phyloP scores from a whole-genome alignment of 2,888 invertebrate species.

The Elysia crispata region DNA sequence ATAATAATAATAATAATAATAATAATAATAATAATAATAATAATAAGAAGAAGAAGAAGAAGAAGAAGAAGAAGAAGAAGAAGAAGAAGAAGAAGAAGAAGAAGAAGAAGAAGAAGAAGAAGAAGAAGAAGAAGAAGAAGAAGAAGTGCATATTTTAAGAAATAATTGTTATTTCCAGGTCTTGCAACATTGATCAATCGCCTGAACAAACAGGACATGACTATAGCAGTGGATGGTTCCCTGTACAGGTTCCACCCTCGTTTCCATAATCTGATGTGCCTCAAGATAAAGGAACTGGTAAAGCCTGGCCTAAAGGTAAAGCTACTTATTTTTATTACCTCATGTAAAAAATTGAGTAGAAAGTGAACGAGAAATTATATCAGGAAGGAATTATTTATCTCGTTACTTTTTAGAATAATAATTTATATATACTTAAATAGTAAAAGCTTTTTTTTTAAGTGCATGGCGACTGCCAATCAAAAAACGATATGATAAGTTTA shows the following conservation, averaged over 20 bases:
- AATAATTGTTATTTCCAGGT: conserved; percentile 63
- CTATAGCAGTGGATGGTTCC: conserved; percentile 97
- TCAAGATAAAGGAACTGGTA: conserved; percentile 71
- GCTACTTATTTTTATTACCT: neutral
- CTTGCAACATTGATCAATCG: conserved; percentile 90
- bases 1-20: too few relatives aligned
- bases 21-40: neutral
- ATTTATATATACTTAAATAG: too few relatives aligned
- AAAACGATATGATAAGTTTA: too few relatives aligned
- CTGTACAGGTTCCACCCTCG: conserved; percentile 97
- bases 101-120: neutral
- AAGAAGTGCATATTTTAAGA: neutral
- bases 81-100: too few relatives aligned
- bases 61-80: neutral
- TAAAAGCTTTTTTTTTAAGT: too few relatives aligned
- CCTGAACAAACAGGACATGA: conserved; percentile 90
- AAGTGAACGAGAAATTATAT: too few relatives aligned
- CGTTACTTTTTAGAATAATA: too few relatives aligned
- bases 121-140: neutral
- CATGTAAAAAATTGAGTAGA: too few relatives aligned
- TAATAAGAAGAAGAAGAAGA: neutral
- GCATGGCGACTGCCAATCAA: too few relatives aligned
- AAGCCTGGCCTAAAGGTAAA: conserved; percentile 69
- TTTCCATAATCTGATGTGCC: conserved; percentile 80
- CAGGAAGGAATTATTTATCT: too few relatives aligned